Conservation (phyloP, 2,797 vertebrate species). For the Myotis vivesi region DNA sequence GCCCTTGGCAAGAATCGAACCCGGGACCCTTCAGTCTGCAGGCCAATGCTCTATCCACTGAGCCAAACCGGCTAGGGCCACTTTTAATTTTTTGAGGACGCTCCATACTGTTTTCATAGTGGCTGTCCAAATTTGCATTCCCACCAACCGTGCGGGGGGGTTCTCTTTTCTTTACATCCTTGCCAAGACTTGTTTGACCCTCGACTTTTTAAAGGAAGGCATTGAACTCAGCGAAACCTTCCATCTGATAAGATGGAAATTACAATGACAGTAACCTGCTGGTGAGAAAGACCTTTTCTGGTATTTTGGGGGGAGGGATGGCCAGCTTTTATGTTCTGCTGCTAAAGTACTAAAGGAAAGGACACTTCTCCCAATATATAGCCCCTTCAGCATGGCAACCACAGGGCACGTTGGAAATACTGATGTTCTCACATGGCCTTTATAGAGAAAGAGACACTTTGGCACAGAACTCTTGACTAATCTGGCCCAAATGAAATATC, state of each 20-base stretch:
- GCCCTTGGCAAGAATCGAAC: no score
- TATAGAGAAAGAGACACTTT: not conserved
- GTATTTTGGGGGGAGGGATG: not conserved
- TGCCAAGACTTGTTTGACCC: not conserved
- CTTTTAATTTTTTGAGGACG: not conserved
- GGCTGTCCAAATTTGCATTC: not conserved
- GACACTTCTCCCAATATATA: not conserved
- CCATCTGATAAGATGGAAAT: not conserved
- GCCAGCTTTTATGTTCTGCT: not conserved
- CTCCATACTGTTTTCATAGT: not conserved
- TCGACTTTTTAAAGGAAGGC: slow-evolving; percentile 15
- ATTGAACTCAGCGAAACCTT: not conserved
- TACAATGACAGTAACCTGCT: not conserved
- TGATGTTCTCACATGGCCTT: slow-evolving; percentile 12
- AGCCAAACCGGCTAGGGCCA: no score
- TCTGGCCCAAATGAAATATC: not conserved
- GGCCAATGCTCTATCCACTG: no score
- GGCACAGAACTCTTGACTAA: not conserved
- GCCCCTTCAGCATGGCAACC: not conserved
- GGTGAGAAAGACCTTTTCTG: not conserved
- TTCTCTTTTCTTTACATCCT: not conserved
- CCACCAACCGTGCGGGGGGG: not conserved
- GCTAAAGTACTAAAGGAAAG: not conserved
- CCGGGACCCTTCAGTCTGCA: no score
- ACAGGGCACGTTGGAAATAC: not conserved